Base-by-base conservation (phyloP, 2,797 vertebrate species). In the Pseudomugil gertrudae region DNA sequence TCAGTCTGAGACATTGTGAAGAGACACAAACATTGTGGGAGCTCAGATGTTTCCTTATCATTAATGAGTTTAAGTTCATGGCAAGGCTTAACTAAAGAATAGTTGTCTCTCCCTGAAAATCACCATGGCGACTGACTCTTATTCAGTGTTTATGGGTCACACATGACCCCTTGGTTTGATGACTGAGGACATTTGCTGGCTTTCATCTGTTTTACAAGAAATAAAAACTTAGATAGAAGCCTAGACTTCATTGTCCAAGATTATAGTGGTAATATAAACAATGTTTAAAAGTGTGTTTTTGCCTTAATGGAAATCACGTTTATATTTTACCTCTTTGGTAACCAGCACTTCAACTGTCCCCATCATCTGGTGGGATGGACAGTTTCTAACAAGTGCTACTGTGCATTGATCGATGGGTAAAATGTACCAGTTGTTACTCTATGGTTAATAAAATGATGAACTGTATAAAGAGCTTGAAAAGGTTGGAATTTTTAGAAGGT, bases 61-160 rank as follows among this genome's bases (percentile, higher is more conserved):
- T 83, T 86, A 88, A 85, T 80, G 70, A 84, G 74, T 68, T 24
- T 84, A 84, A 87, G 87, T 87, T 83, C 74, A 82, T 81, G 59
- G 67, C 66, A 75, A 74, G 72, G 54, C 61, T 62, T 61, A 71
- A 65, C 74, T 29, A 47, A 68, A 80, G 64, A 75, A 81, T 87
- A 48, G 66, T 21, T 69, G 47, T 70, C 51, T 64, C 69, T 74
- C 23, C 32, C 63, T 64, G 54, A 76, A 71, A 17, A 11, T 85
- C 84, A 84, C 80, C 82, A 83, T 83, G 80, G 80, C 84, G 83
- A 84, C 75, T 5, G 62, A 82, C 74, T 85, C 76, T 69, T 82
- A 63, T 72, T 83, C 74, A 62, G 76, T 82, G 76, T 76, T 86
- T 85, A 89, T 83, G 75, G 78, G 61, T 64, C 53, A 67, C 69